Evolutionary conservation across 2,113 vertebrate species (phyloP).

Genomic region (Mionectes macconnelli): DNA sequence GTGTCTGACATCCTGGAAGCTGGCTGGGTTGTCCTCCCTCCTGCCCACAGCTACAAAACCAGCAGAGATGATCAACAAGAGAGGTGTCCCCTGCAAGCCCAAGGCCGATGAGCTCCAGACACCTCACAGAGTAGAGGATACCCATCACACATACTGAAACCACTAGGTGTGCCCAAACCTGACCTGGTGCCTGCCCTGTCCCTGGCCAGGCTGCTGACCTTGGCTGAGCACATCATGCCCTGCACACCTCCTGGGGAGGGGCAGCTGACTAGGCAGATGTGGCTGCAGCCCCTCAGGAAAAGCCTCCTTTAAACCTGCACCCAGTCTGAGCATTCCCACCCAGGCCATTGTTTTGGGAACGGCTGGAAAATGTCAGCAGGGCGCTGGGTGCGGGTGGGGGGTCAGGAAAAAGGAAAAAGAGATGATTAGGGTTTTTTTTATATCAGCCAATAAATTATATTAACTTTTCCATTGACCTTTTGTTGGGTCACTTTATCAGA

Average conservation of each 20-base stretch:
- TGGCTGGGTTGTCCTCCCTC: not conserved
- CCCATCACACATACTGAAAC: not conserved
- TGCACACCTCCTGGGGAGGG: accelerated
- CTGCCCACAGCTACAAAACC: not conserved
- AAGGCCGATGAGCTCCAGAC: not conserved
- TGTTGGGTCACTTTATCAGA: slow-evolving; percentile 29
- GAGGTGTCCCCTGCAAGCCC: not conserved
- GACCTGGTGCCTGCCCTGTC: not conserved
- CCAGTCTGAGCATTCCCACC: slow-evolving; percentile 18
- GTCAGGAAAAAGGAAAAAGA: slow-evolving; percentile 65
- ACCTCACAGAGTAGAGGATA: not conserved
- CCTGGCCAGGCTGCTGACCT: not conserved
- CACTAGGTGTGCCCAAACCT: not conserved
- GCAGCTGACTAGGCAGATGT: not conserved
- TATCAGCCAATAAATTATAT: slow-evolving; percentile 61
- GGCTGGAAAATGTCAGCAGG: slow-evolving; percentile 65
- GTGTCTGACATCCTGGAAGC: not conserved
- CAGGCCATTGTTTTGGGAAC: slow-evolving; percentile 55
- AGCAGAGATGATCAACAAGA: not conserved
- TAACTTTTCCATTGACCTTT: slow-evolving; percentile 65
- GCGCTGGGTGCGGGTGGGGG: slow-evolving; percentile 45
- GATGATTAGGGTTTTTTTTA: slow-evolving; percentile 55
- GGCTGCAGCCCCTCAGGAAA: not conserved
- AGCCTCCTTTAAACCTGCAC: not conserved
- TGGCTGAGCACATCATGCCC: not conserved